Evolutionary conservation across 1,140 invertebrate genomes (phyloP), one percentile per base, ranked within the genome.

Genomic region (Drosophila pruinosa): DNA sequence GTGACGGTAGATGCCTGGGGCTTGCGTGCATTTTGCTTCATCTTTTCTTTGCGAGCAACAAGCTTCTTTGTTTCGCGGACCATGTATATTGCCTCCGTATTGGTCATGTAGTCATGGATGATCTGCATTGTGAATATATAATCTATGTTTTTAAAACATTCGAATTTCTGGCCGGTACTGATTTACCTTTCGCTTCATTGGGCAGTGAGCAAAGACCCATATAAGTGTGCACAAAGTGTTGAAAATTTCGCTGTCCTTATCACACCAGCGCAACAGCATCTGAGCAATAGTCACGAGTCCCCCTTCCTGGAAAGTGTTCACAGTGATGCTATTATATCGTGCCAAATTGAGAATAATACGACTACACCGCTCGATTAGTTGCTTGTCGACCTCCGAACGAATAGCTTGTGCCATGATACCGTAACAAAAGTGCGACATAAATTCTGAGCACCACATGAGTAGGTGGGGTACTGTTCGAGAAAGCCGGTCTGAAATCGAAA

Each of bases 151-250:
- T 4, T 34, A 0, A 12, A 3, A 34, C 1, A 12, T 12, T 34
- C 12, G 31, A 28, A 28, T n/a, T n/a, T 10, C 12, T n/a, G 12
- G 2, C 1, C 0, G 3, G 6, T 39, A 17, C 1, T 1, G 1
- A 7, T 64, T 85, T 88, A 94, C 93, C 91, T 90, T 79, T 75
- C 91, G 92, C 39, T 92, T 91, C 22, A 88, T 78, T n/a, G 93
- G 90, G 50, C 93, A 93, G 79, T 94, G 93, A 1, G 93, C 91
- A 82, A 94, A 94, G 10, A 95, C 85, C 94, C 94, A 95, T 21
- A 95, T 81, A 12, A 94, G 92, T 0, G 94, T 95, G 34, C 93
- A 93, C 5, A 95, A 78, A 12, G 93, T 93, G 57, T 93, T 93
- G 58, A 94, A 94, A 26, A 94, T 81, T 14, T 92, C 91, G 10